These are phyloP conservation scores for Apaloderma vittatum DNA, from an alignment of 2,113 vertebrate genomes.

Conservation along the genomic window DNA sequence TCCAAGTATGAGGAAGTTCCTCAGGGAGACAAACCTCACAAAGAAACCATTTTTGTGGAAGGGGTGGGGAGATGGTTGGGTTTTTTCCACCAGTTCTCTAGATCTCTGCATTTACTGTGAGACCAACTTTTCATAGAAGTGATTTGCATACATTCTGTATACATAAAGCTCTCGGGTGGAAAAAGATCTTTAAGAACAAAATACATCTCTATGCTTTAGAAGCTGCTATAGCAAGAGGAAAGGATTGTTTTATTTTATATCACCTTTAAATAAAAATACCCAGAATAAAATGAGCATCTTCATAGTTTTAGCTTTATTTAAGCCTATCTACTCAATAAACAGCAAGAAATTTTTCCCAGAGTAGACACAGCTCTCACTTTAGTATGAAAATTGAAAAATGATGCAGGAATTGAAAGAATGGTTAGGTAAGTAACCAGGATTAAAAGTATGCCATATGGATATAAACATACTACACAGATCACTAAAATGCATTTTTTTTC, in stretches of 20 bases:
- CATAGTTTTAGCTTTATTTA: background rate
- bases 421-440: conserved; percentile 36
- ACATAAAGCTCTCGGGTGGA: background rate
- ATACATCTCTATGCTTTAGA: background rate
- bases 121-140: background rate
- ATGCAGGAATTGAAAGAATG: background rate
- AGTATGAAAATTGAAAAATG: conserved; percentile 16
- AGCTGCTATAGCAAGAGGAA: background rate
- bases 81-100: background rate
- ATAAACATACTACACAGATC: background rate
- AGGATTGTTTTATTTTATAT: conserved; percentile 12
- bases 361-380: background rate
- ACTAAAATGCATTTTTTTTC: background rate
- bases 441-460: background rate
- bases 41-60: conserved; percentile 25
- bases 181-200: background rate
- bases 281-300: background rate
- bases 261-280: background rate
- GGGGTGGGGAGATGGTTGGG: background rate
- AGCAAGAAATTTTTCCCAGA: conserved; percentile 8
- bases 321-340: background rate
- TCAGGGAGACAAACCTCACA: conserved; percentile 41
- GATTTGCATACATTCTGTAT: background rate
- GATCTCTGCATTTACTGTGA: conserved; percentile 35
- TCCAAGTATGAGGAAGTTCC: conserved; percentile 46